Conservation (phyloP, 2,113 vertebrate genomes). For the Tachycineta bicolor region DNA sequence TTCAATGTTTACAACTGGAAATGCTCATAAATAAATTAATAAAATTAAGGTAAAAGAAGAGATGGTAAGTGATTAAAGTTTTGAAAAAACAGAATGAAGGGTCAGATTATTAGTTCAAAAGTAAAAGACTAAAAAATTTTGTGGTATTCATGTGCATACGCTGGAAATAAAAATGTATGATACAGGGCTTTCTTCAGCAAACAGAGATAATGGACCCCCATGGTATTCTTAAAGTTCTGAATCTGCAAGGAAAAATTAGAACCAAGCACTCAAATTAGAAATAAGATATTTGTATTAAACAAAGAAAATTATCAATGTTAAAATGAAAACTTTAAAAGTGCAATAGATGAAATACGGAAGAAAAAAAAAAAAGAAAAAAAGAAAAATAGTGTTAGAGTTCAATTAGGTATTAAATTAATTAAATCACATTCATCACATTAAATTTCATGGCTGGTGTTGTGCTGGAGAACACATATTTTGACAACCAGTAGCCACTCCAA, state of each 20-base stretch:
- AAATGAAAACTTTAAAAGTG: neutral
- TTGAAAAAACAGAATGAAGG: neutral
- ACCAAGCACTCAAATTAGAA: neutral
- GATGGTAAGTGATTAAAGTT: neutral
- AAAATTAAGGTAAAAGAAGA: neutral
- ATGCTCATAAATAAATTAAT: neutral
- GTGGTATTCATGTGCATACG: neutral
- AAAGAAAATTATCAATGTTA: neutral
- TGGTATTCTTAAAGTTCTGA: neutral
- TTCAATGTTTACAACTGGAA: neutral
- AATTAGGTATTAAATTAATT: neutral
- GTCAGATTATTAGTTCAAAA: neutral
- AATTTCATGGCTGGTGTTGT: neutral
- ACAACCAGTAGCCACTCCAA: neutral
- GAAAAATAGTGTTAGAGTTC: neutral
- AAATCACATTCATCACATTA: neutral
- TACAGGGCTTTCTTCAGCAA: neutral
- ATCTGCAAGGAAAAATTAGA: neutral
- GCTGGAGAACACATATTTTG: neutral
- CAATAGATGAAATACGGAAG: neutral
- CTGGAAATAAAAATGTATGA: neutral
- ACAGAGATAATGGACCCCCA: rapidly evolving
- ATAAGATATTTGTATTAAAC: neutral
- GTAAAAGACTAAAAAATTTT: neutral
- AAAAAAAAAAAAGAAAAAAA: neutral